Base-by-base conservation (phyloP, 1,140 invertebrate genomes). In the Harpegnathos saltator region DNA sequence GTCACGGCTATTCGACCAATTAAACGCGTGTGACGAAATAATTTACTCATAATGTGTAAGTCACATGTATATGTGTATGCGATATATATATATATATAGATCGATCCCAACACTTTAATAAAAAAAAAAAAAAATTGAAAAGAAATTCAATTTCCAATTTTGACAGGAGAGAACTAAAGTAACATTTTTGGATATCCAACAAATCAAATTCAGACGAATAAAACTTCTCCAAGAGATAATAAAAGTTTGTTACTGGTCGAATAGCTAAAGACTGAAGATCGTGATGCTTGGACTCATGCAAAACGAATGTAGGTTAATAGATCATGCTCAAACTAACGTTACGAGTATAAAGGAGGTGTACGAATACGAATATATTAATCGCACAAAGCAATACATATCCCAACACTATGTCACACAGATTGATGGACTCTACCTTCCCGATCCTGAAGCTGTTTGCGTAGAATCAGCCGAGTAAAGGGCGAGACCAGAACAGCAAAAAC, bases 391-490 rank as follows among this genome's bases (percentile, higher is more conserved):
- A 93, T 93, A 96, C 92, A 90, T 95, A 95, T 94, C 96, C 96
- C 93, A 96, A 95, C 87, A 96, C 91, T 93, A 96, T 94, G 94
- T 96, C 96, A 94, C 92, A 93, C 77, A 92, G 86, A 92, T 91
- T 94, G 93, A 95, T 95, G 94, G 95, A 96, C 95, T 96, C 95
- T 96, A 96, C 96, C 96, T 96, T 96, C 94, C 96, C 96, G 94
- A 96, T 96, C 95, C 95, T 95, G 94, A 96, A 95, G 95, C 96
- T 96, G 94, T 91, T 86, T 86, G 84, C 48, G 77, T 73, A 75
- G 78, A 87, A 92, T 91, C 91, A 91, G 52, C 87, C 63, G 63
- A 72, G 66, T 19, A 69, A 81, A 72, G 38, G 69, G 81, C 87
- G 78, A 81, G 83, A 77, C 89, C 88, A 91, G 86, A 89, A 86